Evolutionary conservation across 1,140 invertebrate genomes (phyloP), one percentile per base, ranked within the genome.

Genomic region (Trichonephila inaurata): DNA sequence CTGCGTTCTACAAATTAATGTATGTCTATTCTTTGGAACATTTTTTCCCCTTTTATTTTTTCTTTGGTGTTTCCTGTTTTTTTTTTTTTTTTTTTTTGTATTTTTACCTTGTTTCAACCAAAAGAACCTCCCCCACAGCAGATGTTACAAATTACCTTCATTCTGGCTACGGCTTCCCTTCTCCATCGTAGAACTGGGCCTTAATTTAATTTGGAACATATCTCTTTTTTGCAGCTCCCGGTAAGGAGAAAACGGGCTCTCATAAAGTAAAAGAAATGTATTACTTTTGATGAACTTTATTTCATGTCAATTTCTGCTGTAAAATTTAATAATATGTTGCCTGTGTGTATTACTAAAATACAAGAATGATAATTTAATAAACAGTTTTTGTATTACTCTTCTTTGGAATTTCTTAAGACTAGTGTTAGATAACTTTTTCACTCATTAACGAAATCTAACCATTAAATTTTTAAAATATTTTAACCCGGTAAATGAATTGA

Each of bases 121-220:
- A 77, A 77, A 28, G 28, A 77, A 33, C 28, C 72, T 40, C 28
- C 28, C 6, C 33, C 72, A 6, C 14, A 77, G 18, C 72, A 77
- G 24, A 40, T 77, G 72, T 77, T 77, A 77, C 72, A 77, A 77
- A 77, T 77, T 77, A 28, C 72, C 72, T 77, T 77, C 72, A 77
- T 77, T 77, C 28, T 19, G 33, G 28, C 24, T 77, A 16, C 28
- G 2, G 28, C 72, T 33, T 77, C 18, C 10, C 72, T 18, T 33
- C 33, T 28, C 16, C 33, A 33, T 33, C 28, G 28, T 28, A 40
- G 6, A 16, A 33, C 33, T 18, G 28, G 2, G 72, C 28, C 28
- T 77, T 19, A 77, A 77, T 77, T 77, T 77, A 77, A 77, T 77
- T 77, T 77, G 5, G 72, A 33, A 77, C 16, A 77, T 77, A 33